Conservation (phyloP, 2,797 vertebrate genomes). For the Myotis findleyi region DNA sequence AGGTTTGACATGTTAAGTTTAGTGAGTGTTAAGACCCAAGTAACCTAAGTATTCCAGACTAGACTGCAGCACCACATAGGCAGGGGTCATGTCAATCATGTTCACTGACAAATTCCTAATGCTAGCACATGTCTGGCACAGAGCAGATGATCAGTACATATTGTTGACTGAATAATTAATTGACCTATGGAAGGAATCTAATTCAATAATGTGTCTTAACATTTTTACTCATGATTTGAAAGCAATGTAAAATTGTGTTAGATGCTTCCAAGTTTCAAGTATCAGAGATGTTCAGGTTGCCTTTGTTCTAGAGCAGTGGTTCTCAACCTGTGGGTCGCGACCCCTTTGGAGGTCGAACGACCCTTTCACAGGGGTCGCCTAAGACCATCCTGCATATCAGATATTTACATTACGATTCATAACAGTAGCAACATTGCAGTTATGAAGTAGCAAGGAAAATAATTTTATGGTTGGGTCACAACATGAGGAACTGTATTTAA, state of each 20-base stretch:
- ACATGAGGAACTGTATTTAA: too few relatives aligned
- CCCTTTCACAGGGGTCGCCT: too few relatives aligned
- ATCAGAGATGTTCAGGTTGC: neutral
- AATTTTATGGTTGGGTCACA: too few relatives aligned
- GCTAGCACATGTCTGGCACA: neutral
- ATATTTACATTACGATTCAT: too few relatives aligned
- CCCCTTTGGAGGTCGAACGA: too few relatives aligned
- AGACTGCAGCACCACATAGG: neutral
- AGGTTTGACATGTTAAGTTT: neutral
- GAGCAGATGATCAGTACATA: neutral
- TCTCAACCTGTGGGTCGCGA: too few relatives aligned
- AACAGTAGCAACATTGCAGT: too few relatives aligned
- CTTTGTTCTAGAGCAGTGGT: neutral
- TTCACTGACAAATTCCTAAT: neutral
- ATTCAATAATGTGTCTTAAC: neutral
- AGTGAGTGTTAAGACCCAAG: neutral
- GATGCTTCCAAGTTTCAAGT: slow-evolving; percentile 8
- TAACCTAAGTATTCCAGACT: neutral
- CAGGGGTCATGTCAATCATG: neutral
- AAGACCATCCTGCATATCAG: too few relatives aligned
- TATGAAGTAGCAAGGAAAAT: too few relatives aligned
- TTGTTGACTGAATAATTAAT: neutral
- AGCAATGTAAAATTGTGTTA: slow-evolving; percentile 6
- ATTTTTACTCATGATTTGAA: slow-evolving; percentile 22
- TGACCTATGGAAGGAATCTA: slow-evolving; percentile 3